phyloP scores from a whole-genome alignment of 2,888 invertebrate genomes.

The Lacanobia oleracea region DNA sequence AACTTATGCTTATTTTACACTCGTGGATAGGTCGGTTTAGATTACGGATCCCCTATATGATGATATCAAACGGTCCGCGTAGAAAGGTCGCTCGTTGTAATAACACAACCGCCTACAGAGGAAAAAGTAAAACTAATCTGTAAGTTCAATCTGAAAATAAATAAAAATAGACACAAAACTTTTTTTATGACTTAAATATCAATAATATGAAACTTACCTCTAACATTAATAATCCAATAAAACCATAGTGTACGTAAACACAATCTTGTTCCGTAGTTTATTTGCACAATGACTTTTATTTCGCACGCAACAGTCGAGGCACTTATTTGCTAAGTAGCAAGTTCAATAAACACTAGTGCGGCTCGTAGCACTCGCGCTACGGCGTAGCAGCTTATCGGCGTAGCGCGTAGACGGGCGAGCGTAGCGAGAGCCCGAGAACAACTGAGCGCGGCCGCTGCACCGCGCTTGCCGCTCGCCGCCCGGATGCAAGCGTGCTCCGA shows the following conservation, averaged over 20 bases:
- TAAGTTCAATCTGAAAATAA: not conserved
- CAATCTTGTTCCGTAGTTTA: constrained; percentile 53
- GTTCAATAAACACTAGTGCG: constrained; percentile 71
- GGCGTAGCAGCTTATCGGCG: constrained; percentile 66
- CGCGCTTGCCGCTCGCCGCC: constrained; percentile 64
- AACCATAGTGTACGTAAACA: constrained; percentile 54
- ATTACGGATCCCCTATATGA: constrained; percentile 29
- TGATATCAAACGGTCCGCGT: constrained; percentile 24
- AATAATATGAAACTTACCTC: constrained; percentile 56
- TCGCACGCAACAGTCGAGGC: constrained; percentile 60
- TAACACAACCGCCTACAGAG: constrained; percentile 5
- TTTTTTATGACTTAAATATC: not conserved
- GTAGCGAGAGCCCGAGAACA: constrained; percentile 74
- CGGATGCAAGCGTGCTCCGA: constrained; percentile 70
- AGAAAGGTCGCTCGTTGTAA: constrained; percentile 33
- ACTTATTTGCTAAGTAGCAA: constrained; percentile 60
- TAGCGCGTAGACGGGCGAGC: constrained; percentile 69
- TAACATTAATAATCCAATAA: constrained; percentile 58
- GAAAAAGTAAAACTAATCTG: constrained; percentile 2
- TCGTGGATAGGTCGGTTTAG: constrained; percentile 24
- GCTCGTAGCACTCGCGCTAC: constrained; percentile 68
- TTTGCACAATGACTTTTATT: constrained; percentile 57
- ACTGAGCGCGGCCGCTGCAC: constrained; percentile 78
- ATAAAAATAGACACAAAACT: not conserved
- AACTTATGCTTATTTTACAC: constrained; percentile 43